phyloP scores from a whole-genome alignment of 2,888 invertebrate species.

The Lacanobia oleracea region DNA sequence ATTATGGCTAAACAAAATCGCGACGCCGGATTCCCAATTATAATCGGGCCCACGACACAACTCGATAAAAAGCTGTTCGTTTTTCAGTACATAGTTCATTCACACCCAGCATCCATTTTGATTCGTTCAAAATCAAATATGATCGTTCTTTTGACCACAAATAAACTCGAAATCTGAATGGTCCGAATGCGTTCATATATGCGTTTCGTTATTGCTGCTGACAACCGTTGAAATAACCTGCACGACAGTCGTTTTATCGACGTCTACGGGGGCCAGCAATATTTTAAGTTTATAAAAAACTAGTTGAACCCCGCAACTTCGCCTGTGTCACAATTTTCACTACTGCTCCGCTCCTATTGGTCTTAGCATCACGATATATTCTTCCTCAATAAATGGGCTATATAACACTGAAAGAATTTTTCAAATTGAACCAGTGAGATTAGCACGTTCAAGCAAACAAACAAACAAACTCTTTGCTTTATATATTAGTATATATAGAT shows the following conservation, averaged over 20 bases:
- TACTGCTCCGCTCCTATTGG: too few species aligned
- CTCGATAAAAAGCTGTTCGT: constrained; percentile 90
- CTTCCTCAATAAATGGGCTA: too few species aligned
- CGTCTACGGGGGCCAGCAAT: too few species aligned
- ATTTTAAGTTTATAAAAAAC: too few species aligned
- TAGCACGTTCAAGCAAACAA: too few species aligned
- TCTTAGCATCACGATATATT: too few species aligned
- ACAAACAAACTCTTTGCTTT: too few species aligned
- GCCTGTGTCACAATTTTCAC: too few species aligned
- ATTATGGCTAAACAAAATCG: constrained; percentile 82
- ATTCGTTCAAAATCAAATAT: constrained; percentile 90
- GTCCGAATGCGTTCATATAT: constrained; percentile 73
- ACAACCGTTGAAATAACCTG: background rate
- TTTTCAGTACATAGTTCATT: constrained; percentile 90
- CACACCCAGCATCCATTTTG: constrained; percentile 91
- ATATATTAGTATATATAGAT: too few species aligned
- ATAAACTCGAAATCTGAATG: constrained; percentile 76
- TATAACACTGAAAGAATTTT: too few species aligned
- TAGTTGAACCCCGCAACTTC: too few species aligned
- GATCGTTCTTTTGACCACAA: constrained; percentile 87
- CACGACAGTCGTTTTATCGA: background rate
- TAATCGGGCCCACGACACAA: constrained; percentile 89
- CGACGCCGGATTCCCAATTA: constrained; percentile 86
- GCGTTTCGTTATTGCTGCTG: constrained; percentile 70
- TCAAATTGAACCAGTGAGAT: too few species aligned